Base-by-base conservation (phyloP, 2,113 vertebrate genomes). In the Argyrosomus japonicus region DNA sequence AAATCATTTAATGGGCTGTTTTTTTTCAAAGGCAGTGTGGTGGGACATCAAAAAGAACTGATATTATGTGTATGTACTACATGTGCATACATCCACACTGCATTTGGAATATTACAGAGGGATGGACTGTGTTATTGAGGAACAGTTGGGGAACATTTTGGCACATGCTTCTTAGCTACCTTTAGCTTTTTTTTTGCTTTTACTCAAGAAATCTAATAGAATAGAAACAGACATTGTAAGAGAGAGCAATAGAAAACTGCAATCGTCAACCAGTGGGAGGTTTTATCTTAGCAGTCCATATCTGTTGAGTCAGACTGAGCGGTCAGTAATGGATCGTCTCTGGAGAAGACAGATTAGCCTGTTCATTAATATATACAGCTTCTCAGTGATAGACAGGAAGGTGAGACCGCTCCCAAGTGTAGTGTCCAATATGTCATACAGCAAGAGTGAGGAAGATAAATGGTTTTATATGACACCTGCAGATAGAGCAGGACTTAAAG, bases 341-440 rank as follows among this genome's bases (percentile, higher is more conserved):
- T 72, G 68, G 68, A 75, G 62, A 78, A 83, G 79, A 86, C 77
- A 81, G 79, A 90, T 87, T 88, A 83, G 71, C 68, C 56, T 50
- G 65, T 77, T 86, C 54, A 86, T 86, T 84, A 79, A 86, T 86
- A 58, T 79, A 72, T 85, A 82, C 71, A 79, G 61, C 27, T 78
- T 72, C 69, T 56, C 32, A 6, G 68, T 79, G 82, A 91, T 50
- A 60, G 84, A 84, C 83, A 75, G 85, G 79, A 72, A 78, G 72
- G 75, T 73, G 71, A 87, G 53, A 78, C 19, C 7, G 21, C 69
- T 81, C 47, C 61, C 0, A 14, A 54, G 62, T 56, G 77, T 63
- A 18, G 53, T 70, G 65, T 78, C 57, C 45, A 74, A 40, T 63
- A 70, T 69, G 75, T 85, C 81, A 84, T 77, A 51, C 70, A 81